phyloP scores from a whole-genome alignment of 2,888 invertebrate genomes.

The Alloplasta piceator region DNA sequence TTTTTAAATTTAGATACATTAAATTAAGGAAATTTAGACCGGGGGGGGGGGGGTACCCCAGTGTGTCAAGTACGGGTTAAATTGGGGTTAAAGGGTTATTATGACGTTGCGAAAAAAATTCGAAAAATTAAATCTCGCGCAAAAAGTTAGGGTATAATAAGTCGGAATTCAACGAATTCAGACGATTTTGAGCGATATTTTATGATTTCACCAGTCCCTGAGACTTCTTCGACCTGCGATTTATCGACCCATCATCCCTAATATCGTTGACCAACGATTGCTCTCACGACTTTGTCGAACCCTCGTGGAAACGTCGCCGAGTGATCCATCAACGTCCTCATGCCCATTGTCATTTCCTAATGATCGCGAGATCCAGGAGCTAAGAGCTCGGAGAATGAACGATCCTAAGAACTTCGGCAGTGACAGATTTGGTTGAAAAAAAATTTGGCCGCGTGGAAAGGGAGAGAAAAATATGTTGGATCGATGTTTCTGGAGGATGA shows the following conservation, averaged over 20 bases:
- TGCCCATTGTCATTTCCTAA: conserved; percentile 13
- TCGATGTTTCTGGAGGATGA: conserved; percentile 8
- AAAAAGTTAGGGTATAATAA: too few species aligned
- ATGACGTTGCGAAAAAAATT: too few species aligned
- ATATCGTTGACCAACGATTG: not conserved
- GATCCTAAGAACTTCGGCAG: not conserved
- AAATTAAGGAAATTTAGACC: too few species aligned
- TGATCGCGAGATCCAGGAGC: not conserved
- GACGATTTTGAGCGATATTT: too few species aligned
- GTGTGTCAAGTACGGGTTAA: too few species aligned
- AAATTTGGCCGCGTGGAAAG: not conserved
- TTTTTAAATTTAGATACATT: too few species aligned
- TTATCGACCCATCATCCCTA: not conserved
- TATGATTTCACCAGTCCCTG: too few species aligned
- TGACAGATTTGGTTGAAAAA: not conserved
- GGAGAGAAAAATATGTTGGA: conserved; percentile 7
- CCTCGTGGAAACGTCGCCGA: not conserved
- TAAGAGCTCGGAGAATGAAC: not conserved
- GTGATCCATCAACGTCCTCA: conserved; percentile 21
- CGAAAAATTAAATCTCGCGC: too few species aligned
- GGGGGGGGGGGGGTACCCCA: too few species aligned
- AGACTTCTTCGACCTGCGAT: too few species aligned
- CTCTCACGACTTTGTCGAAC: not conserved
- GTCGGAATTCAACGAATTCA: too few species aligned
- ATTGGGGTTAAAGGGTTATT: too few species aligned